Evolutionary conservation across 1,140 invertebrate genomes (phyloP), one percentile per base, ranked within the genome.

Genomic region (Drosophila lacteicornis): DNA sequence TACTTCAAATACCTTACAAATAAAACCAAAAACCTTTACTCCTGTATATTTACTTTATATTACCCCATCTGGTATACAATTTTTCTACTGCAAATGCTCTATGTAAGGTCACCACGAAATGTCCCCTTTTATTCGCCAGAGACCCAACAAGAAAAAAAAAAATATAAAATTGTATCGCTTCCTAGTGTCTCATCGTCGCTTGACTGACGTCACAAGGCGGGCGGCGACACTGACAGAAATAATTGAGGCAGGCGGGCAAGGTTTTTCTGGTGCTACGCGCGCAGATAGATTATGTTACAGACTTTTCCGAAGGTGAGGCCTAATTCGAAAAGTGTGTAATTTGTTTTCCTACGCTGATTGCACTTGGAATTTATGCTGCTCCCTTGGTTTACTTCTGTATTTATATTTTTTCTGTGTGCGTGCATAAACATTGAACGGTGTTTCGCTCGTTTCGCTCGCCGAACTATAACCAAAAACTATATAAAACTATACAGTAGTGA

Each of bases 231-330:
- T 49, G 50, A 49, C 46, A 69, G 50, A 68, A 68, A 71, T 71
- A 73, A 67, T 69, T 69, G 59, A 22, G 40, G 9, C 30, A 22
- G 40, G 9, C 30, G 12, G 36, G 55, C 69, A 73, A 73, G 69
- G 69, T 73, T 70, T 55, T 63, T 22, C 62, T 55, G 38, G 51
- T 69, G 51, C 33, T 63, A n/a, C n/a, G n/a, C n/a, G 47, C 65
- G 19, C 53, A 55, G 33, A 55, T 55, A 69, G 66, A 69, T 69
- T 69, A 51, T 69, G 61, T 70, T 67, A 68, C 62, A 67, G 67
- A 70, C 67, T 70, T 70, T 70, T 70, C 69, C 66, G 69, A 73
- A 73, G 69, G 69, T 73, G 51, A 60, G 68, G 55, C 69, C 70
- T 73, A 60, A 73, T 73, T 73, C 46, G 25, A 71, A 71, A 71